Conservation (phyloP, 2,888 invertebrate genomes). For the Hypomecis punctinalis region DNA sequence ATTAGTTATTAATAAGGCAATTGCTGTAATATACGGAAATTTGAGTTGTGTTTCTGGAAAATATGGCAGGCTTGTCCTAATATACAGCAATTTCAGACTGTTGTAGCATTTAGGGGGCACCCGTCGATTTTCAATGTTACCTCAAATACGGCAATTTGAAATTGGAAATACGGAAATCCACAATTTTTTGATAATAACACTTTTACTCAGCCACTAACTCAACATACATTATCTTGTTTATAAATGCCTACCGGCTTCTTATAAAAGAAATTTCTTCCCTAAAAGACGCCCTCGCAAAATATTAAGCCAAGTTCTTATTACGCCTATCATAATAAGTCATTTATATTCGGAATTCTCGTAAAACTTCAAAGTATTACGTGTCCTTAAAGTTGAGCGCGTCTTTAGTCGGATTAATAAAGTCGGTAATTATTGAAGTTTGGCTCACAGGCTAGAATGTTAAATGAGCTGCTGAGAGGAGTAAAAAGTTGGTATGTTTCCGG, state of each 20-base stretch:
- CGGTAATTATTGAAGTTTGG: slow-evolving; percentile 35
- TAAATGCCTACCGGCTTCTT: not conserved
- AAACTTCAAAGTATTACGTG: slow-evolving; percentile 34
- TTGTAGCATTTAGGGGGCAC: no score
- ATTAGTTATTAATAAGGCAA: no score
- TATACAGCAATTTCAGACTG: no score
- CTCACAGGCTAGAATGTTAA: slow-evolving; percentile 24
- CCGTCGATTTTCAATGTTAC: no score
- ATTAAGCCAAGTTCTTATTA: slow-evolving; percentile 22
- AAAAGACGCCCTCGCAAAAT: slow-evolving; percentile 14
- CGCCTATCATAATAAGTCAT: slow-evolving; percentile 34
- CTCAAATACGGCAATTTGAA: no score
- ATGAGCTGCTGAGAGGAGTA: slow-evolving; percentile 5
- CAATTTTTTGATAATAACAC: no score
- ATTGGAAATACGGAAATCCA: no score
- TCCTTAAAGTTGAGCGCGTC: slow-evolving; percentile 29
- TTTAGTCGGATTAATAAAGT: slow-evolving; percentile 34
- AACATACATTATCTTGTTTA: not conserved
- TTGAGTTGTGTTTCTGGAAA: no score
- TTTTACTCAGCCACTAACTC: not conserved
- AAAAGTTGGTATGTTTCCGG: no score
- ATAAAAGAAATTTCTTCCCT: slow-evolving; percentile 3
- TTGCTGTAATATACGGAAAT: no score
- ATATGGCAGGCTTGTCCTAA: no score
- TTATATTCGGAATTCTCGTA: slow-evolving; percentile 37